phyloP scores from a whole-genome alignment of 2,113 vertebrate species.

The Oncorhynchus tshawytscha region DNA sequence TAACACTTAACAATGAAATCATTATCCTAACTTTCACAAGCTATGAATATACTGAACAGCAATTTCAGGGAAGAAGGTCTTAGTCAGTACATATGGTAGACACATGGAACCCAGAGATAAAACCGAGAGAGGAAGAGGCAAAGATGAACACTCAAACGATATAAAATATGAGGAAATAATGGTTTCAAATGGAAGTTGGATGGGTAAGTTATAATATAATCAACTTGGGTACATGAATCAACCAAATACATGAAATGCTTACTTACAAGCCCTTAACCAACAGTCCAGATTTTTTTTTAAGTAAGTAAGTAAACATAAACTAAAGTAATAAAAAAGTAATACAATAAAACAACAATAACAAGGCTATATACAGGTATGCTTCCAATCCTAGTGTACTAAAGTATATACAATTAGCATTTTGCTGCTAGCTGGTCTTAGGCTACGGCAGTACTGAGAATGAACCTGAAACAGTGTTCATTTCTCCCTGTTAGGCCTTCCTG shows the following conservation, averaged over 20 bases:
- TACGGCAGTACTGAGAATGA: background rate
- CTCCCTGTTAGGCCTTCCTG: background rate
- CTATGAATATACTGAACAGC: conserved; percentile 34
- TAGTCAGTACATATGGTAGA: conserved; percentile 36
- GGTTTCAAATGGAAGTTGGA: background rate
- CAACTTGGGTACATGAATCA: background rate
- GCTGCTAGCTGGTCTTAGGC: background rate
- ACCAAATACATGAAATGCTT: too few species aligned
- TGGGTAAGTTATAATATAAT: conserved; percentile 1
- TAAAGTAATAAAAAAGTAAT: too few species aligned
- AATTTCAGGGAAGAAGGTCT: conserved; percentile 31
- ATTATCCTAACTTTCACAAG: conserved; percentile 57
- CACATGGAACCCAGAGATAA: conserved; percentile 37
- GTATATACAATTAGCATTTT: background rate
- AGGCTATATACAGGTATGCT: too few species aligned
- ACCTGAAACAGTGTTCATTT: background rate
- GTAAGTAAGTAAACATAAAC: too few species aligned
- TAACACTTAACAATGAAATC: conserved; percentile 52
- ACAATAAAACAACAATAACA: too few species aligned
- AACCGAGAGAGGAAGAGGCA: conserved; percentile 6
- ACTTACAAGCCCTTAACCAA: too few species aligned
- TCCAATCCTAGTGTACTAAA: too few species aligned
- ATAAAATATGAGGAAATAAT: conserved; percentile 13
- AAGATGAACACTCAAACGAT: background rate
- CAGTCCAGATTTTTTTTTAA: too few species aligned